Percentiles rank a stretch among this genome's conserved stretches.
These are phyloP conservation scores for Palythoa grandis DNA, from an alignment of 92 coral and sea anemone genomes.

Conservation along the genomic window DNA sequence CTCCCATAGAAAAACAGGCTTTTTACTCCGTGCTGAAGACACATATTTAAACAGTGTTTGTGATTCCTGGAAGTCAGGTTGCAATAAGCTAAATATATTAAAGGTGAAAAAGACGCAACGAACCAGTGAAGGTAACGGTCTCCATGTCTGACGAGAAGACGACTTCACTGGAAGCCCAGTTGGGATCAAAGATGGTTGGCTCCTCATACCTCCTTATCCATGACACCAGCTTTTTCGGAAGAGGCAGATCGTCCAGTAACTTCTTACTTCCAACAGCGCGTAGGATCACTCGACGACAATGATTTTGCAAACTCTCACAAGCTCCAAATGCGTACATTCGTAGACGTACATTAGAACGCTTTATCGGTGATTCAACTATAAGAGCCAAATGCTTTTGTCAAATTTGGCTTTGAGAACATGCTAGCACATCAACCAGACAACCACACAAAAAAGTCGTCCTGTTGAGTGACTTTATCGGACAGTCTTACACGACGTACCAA, in stretches of 20 bases:
- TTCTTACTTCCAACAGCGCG: slow-evolving; percentile 80
- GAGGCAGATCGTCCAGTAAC: slow-evolving; percentile 65
- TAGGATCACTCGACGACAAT: slow-evolving; percentile 81
- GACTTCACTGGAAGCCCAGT: slow-evolving; percentile 65
- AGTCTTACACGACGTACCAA: not conserved
- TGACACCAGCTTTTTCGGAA: slow-evolving; percentile 64
- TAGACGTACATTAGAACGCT: not conserved
- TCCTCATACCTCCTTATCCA: slow-evolving; percentile 86
- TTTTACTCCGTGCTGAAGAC: too few species aligned
- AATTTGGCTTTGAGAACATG: slow-evolving; percentile 7
- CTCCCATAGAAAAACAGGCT: too few species aligned
- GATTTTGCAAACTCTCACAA: slow-evolving; percentile 84
- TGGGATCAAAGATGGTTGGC: slow-evolving; percentile 66
- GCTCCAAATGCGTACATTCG: slow-evolving; percentile 54
- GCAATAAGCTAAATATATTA: too few species aligned
- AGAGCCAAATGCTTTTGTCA: not conserved
- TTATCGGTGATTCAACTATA: not conserved
- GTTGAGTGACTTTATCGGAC: not conserved
- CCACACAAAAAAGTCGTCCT: too few species aligned
- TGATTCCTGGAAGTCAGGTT: not conserved
- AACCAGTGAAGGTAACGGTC: slow-evolving; percentile 82
- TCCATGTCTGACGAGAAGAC: slow-evolving; percentile 72
- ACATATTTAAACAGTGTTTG: too few species aligned
- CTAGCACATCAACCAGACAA: too few species aligned
- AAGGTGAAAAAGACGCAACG: not conserved